Base-by-base conservation (phyloP, 2,888 invertebrate species). In the Acleris sparsana region DNA sequence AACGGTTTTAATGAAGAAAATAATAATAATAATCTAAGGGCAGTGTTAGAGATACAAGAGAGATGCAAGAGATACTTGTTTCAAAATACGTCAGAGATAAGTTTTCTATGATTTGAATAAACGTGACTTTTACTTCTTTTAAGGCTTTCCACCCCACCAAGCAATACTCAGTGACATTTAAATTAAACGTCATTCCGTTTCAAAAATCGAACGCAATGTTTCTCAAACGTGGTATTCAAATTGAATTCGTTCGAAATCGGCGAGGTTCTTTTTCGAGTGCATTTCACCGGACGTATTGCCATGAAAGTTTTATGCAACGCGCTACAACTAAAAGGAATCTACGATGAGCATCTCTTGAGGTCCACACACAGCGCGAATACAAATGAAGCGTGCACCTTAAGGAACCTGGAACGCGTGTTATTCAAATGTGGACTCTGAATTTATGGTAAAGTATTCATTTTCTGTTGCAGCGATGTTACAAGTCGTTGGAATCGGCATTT, bases 301-400 rank as follows among this genome's bases (percentile, higher is more conserved):
- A 66, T 66, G 62, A 66, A 66, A 62, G 66, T 66, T 62, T 62
- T 66, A 66, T 66, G 66, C 66, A 57, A 43, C 44, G 44, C 57
- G 51, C 51, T 57, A 56, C 57, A 62, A 66, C 61, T 66, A 66
- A 66, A 66, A 66, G 66, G 66, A 66, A 66, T 66, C 49, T 44
- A 22, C 62, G 52, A 66, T 66, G 66, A 66, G 66, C 61, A 57
- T 57, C 66, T 61, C 65, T 53, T 57, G 66, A 66, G 66, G 61
- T 62, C 61, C 66, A 46, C 52, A 11, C 62, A 25, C 53, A 52
- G 53, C 44, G 29, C 61, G 66, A 62, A 66, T 66, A 57, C 52
- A 62, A 62, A 66, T 57, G 66, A 66, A 66, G 66, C 62, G 57
- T 66, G 52, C 66, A 57, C 62, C 66, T 66, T 66, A 53, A 66